These are phyloP conservation scores for Meloidogyne chitwoodi DNA, from an alignment of 1,140 invertebrate genomes.

Conservation along the genomic window DNA sequence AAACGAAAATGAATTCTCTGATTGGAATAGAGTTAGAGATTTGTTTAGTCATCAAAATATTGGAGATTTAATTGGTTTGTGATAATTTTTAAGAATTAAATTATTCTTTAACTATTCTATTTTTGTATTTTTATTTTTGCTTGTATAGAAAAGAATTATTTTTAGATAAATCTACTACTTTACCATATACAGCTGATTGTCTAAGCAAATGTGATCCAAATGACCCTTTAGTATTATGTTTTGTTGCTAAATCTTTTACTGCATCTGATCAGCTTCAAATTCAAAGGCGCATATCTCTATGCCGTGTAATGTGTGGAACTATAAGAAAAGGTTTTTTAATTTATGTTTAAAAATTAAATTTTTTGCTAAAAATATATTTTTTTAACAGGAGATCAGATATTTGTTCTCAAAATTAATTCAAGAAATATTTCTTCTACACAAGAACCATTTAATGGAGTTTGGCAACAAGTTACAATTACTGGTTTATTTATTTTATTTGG, in stretches of 20 bases:
- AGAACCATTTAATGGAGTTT: neutral
- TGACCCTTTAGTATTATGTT: slow-evolving; percentile 11
- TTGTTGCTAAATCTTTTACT: slow-evolving; percentile 44
- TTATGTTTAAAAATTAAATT: neutral
- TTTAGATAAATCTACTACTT: neutral
- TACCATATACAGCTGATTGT: neutral
- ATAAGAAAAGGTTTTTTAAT: slow-evolving; percentile 30
- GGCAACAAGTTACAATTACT: slow-evolving; percentile 64
- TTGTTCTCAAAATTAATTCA: neutral
- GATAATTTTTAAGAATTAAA: neutral
- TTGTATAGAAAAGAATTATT: neutral
- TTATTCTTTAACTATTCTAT: no score
- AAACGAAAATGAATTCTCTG: slow-evolving; percentile 10
- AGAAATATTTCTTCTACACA: neutral
- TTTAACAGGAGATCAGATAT: neutral
- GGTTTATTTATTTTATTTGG: slow-evolving; percentile 88
- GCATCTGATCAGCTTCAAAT: slow-evolving; percentile 14
- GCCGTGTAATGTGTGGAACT: slow-evolving; percentile 49
- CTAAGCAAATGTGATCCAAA: slow-evolving; percentile 25
- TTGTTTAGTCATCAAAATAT: neutral
- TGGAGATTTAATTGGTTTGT: neutral
- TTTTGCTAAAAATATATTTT: neutral
- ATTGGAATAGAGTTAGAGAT: neutral
- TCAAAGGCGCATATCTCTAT: slow-evolving; percentile 39
- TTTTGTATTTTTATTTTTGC: no score